phyloP scores from a whole-genome alignment of 1,140 invertebrate species.

The Adoxophyes honmai region DNA sequence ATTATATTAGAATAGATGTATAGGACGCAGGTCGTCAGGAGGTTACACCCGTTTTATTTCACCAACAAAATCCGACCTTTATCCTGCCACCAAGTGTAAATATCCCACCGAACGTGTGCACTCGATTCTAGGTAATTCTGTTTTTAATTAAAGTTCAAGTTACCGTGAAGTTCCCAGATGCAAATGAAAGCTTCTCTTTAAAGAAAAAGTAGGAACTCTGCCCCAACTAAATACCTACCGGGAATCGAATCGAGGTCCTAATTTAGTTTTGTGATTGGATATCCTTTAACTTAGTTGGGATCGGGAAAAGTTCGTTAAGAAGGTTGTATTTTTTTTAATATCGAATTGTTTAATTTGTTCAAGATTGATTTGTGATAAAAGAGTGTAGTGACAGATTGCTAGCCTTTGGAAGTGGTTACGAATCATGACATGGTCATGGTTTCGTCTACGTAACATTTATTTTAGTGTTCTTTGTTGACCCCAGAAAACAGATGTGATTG shows the following conservation, averaged over 20 bases:
- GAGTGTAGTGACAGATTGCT: too few relatives aligned
- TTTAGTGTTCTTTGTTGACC: too few relatives aligned
- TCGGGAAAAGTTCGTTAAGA: neutral
- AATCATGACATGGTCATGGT: too few relatives aligned
- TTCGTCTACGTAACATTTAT: too few relatives aligned
- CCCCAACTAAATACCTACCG: constrained; percentile 26
- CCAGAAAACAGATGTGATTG: too few relatives aligned
- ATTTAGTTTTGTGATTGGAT: constrained; percentile 31
- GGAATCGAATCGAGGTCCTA: constrained; percentile 28
- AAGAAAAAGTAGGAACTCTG: constrained; percentile 27
- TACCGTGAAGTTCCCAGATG: constrained; percentile 55
- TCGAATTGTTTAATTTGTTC: too few relatives aligned
- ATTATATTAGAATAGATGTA: too few relatives aligned
- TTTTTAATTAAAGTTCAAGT: constrained; percentile 69
- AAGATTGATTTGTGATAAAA: too few relatives aligned
- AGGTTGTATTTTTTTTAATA: too few relatives aligned
- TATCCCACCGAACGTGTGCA: constrained; percentile 30
- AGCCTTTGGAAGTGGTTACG: too few relatives aligned
- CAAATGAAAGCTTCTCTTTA: constrained; percentile 43
- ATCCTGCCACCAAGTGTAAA: constrained; percentile 29
- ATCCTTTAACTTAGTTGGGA: constrained; percentile 17
- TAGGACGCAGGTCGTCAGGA: too few relatives aligned
- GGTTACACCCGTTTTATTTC: too few relatives aligned
- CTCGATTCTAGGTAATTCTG: constrained; percentile 53
- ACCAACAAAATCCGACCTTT: neutral